These are phyloP conservation scores for Halcyon badia DNA, from an alignment of 2,797 vertebrate genomes.

Conservation along the genomic window DNA sequence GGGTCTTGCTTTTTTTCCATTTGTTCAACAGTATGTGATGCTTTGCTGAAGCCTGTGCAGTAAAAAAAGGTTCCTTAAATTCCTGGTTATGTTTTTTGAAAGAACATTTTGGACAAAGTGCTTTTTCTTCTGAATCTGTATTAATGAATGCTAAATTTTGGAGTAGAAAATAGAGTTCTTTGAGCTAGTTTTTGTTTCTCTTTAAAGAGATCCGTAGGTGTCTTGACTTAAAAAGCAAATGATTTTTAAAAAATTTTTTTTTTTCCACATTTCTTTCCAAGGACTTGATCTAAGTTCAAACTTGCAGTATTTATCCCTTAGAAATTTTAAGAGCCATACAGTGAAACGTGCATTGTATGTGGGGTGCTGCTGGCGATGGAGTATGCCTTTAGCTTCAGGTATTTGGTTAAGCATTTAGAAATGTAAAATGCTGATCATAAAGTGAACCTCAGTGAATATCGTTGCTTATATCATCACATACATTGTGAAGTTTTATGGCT, in stretches of 20 bases:
- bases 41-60: constrained; percentile 40
- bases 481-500: background rate
- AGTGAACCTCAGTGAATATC: background rate
- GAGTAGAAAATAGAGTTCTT: background rate
- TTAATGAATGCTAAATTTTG: background rate
- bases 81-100: constrained; percentile 15
- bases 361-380: background rate
- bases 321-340: background rate
- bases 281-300: background rate
- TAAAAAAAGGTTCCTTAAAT: constrained; percentile 21
- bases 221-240: background rate
- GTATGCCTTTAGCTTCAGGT: background rate
- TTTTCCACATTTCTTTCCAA: background rate
- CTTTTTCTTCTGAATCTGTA: background rate
- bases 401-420: background rate
- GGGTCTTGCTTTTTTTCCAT: background rate
- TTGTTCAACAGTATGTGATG: constrained; percentile 11
- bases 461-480: background rate
- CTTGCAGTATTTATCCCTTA: background rate
- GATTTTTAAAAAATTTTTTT: too few relatives aligned
- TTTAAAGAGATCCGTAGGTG: background rate
- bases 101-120: background rate
- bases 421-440: background rate
- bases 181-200: background rate
- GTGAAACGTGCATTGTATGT: background rate